These are phyloP conservation scores for Pyrgus malvae DNA, from an alignment of 2,888 invertebrate species.

Conservation along the genomic window DNA sequence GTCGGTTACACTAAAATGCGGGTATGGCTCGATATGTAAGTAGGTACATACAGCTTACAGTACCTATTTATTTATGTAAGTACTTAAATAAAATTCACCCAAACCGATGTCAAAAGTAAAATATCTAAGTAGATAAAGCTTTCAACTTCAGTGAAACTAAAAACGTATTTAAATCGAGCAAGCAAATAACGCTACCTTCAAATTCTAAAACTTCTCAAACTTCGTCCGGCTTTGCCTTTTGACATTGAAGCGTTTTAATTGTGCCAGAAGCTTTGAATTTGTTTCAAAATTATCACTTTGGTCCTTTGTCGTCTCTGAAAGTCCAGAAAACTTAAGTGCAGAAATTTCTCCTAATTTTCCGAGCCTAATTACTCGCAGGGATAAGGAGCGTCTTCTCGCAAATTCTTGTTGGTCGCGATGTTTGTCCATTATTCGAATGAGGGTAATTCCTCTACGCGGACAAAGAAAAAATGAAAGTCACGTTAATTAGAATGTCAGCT, in stretches of 20 bases:
- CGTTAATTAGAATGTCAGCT: constrained; percentile 76
- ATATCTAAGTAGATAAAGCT: constrained; percentile 4
- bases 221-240: constrained; percentile 61
- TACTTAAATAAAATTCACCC: too few relatives aligned
- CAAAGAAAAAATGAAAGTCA: constrained; percentile 64
- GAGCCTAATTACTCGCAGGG: constrained; percentile 25
- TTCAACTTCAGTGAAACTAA: background rate
- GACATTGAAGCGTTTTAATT: constrained; percentile 68
- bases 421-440: constrained; percentile 49
- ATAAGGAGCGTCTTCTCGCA: constrained; percentile 22
- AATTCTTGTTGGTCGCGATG: constrained; percentile 25
- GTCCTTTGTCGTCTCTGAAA: constrained; percentile 40
- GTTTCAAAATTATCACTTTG: constrained; percentile 26
- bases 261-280: constrained; percentile 51
- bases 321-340: constrained; percentile 49
- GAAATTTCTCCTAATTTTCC: constrained; percentile 52
- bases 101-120: too few relatives aligned
- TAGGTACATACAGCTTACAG: too few relatives aligned
- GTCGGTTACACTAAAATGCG: too few relatives aligned
- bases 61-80: too few relatives aligned
- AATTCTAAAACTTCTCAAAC: constrained; percentile 52
- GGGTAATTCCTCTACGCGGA: constrained; percentile 52
- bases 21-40: too few relatives aligned
- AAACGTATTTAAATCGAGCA: constrained; percentile 17
- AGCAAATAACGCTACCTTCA: constrained; percentile 38